phyloP scores from a whole-genome alignment of 1,140 invertebrate genomes.

The Nasonia vitripennis region DNA sequence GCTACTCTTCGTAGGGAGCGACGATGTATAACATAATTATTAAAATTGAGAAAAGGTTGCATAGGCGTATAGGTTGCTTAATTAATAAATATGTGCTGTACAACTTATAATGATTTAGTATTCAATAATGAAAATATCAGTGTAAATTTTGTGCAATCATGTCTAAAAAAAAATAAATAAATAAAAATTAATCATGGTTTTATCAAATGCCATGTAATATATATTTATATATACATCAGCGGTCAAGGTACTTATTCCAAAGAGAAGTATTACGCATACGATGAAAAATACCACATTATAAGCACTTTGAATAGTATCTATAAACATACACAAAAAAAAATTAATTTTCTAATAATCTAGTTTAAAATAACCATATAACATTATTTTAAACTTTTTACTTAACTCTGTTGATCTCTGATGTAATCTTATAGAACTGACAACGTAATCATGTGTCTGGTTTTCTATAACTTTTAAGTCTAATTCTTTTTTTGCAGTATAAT shows the following conservation, averaged over 20 bases:
- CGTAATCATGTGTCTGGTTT: neutral
- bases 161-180: neutral
- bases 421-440: neutral
- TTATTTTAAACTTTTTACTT: neutral
- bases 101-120: too few relatives aligned
- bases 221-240: neutral
- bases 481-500: neutral
- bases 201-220: too few relatives aligned
- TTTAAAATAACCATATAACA: neutral
- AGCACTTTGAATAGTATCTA: neutral
- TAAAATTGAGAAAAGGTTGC: too few relatives aligned
- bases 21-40: too few relatives aligned
- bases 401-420: conserved; percentile 6
- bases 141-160: neutral
- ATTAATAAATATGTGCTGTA: too few relatives aligned
- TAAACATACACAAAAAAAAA: neutral
- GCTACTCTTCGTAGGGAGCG: too few relatives aligned
- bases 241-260: neutral
- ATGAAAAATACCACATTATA: neutral
- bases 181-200: neutral
- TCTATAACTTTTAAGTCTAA: neutral
- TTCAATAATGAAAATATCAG: neutral
- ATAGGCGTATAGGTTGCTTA: too few relatives aligned
- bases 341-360: neutral
- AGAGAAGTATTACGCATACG: neutral